Percentiles rank a stretch among this genome's conserved stretches.
phyloP scores from a whole-genome alignment of 37 sponge, comb jelly and placozoan genomes.

The Aplysina aerophoba region DNA sequence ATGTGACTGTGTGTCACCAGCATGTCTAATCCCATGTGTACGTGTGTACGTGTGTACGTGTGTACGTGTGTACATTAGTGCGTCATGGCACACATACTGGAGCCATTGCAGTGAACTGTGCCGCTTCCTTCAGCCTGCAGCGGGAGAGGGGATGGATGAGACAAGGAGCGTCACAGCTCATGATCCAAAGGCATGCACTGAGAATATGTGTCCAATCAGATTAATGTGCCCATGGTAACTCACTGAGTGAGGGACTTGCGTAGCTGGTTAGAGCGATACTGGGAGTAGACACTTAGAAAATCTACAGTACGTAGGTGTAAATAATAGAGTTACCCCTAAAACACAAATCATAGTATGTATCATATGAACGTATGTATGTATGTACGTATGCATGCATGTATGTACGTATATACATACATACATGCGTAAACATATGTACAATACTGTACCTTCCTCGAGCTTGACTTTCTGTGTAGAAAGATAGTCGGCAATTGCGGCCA shows the following conservation, averaged over 20 bases:
- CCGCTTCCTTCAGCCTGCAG: slow-evolving; percentile 15
- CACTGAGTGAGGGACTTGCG: slow-evolving; percentile 53
- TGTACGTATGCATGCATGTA: no score
- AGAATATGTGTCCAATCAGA: no score
- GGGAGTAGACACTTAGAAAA: slow-evolving; percentile 69
- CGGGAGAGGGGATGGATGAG: background rate
- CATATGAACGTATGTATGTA: no score
- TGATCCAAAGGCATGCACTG: no score
- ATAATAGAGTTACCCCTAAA: background rate
- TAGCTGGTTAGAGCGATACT: slow-evolving; percentile 69
- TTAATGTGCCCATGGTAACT: background rate
- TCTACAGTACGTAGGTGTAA: slow-evolving; percentile 36
- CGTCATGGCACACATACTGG: background rate
- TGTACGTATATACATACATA: no score
- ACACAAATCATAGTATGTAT: no score
- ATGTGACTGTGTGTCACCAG: no score
- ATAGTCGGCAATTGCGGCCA: slow-evolving; percentile 61
- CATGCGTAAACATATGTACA: no score
- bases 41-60: no score
- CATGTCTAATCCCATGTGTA: no score
- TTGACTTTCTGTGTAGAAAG: slow-evolving; percentile 24
- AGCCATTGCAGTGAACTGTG: background rate
- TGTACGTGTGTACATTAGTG: no score
- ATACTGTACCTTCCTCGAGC: background rate
- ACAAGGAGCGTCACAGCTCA: no score